phyloP scores from a whole-genome alignment of 2,888 invertebrate genomes.

The Spilosoma lubricipeda region DNA sequence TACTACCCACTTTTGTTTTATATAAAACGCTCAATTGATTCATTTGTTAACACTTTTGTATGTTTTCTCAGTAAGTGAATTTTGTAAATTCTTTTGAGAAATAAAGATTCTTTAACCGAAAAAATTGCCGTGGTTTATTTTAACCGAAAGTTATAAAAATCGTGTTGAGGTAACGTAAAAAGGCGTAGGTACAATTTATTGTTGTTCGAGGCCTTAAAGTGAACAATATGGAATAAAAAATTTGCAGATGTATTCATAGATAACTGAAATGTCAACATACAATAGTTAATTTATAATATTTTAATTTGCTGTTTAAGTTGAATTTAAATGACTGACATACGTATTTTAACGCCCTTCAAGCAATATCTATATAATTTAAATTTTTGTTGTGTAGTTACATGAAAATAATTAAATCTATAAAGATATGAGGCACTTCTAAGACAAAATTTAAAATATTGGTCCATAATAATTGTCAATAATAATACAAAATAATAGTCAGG shows the following conservation, averaged over 20 bases:
- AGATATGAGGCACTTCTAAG: background rate
- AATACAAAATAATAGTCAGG: background rate
- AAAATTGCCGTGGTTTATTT: slow-evolving; percentile 14
- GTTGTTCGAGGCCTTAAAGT: background rate
- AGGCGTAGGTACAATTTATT: background rate
- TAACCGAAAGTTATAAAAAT: slow-evolving; percentile 29
- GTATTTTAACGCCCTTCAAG: no score
- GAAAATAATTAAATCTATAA: no score
- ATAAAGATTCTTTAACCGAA: no score
- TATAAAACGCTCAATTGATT: no score
- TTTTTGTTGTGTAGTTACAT: no score
- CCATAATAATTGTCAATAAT: background rate
- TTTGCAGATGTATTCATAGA: slow-evolving; percentile 22
- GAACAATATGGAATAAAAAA: slow-evolving; percentile 7
- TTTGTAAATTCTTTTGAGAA: no score
- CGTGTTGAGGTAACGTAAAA: background rate
- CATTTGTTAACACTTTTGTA: no score
- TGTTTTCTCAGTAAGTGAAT: no score
- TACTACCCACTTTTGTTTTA: no score
- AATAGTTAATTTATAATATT: background rate
- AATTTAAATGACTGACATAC: no score
- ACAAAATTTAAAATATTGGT: background rate
- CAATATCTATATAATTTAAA: no score
- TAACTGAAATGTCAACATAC: no score
- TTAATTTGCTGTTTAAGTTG: background rate